Evolutionary conservation across 2,888 invertebrate species (phyloP), one percentile per base, ranked within the genome.

Genomic region (Lysandra bellargus): DNA sequence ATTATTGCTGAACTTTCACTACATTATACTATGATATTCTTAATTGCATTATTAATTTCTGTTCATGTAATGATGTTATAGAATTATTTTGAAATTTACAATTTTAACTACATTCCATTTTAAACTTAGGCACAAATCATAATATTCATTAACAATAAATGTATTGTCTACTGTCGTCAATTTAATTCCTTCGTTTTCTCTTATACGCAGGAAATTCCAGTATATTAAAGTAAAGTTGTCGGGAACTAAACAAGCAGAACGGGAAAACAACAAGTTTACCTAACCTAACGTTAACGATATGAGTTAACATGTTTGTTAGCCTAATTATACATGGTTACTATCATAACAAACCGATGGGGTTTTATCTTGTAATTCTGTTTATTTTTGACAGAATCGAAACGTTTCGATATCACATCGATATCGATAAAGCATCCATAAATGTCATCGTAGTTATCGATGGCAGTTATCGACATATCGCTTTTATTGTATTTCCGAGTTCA

Each of bases 281-380:
- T 76, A 76, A 53, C 76, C 76, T 37, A 76, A 76, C 57, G 76
- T 76, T 76, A 76, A 76, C 57, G 76, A 76, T 76, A 76, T 76
- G 76, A 76, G 76, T 76, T 53, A 76, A 76, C 76, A 76, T 76
- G 76, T 76, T 76, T 57, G 76, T 57, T 57, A 53, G 76, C 76
- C 76, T 76, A 76, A 76, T 76, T 76, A 76, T 57, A 76, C 76
- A 76, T 76, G 76, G 76, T 76, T 76, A 76, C 76, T 76, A n/a
- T 76, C 76, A 76, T 49, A 76, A 76, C 76, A 76, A 30, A 2
- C 57, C 76, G 30, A 76, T 76, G 14, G 14, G 53, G 33, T 53
- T 76, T 76, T 57, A 76, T 76, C 76, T 30, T 49, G 76, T 30
- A 49, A 30, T 53, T 49, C 74, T 74, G 76, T 76, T 76, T 76